A percentile compares a stretch with the other conserved stretches of the same genome.
phyloP scores from a whole-genome alignment of 2,888 invertebrate genomes.

The Trissonchulus sp. region DNA sequence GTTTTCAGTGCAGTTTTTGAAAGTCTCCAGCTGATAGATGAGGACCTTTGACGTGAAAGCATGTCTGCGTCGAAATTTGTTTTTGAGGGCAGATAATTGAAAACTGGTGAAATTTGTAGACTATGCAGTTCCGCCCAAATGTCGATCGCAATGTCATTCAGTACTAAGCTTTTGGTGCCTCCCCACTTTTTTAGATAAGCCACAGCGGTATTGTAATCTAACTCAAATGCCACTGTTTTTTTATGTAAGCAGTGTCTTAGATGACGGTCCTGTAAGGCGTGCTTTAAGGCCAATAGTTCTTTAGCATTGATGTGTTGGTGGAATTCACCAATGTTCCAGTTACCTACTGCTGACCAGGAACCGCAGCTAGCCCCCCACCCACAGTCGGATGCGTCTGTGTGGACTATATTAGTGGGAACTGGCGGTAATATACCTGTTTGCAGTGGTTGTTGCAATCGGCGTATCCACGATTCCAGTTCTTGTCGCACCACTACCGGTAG shows the following conservation, averaged over 20 bases:
- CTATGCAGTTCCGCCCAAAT: background rate
- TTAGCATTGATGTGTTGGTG: background rate
- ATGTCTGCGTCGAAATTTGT: background rate
- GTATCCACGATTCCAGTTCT: background rate
- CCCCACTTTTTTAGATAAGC: background rate
- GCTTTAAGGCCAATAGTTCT: background rate
- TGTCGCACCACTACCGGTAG: background rate
- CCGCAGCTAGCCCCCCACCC: background rate
- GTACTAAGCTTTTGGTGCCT: background rate
- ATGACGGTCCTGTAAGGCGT: too few species aligned
- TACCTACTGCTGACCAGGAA: background rate
- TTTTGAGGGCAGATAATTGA: background rate
- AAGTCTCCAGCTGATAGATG: background rate
- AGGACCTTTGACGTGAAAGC: background rate
- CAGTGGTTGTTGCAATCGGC: background rate
- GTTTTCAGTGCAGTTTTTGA: background rate
- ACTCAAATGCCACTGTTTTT: background rate
- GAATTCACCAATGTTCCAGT: background rate
- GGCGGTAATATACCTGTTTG: background rate
- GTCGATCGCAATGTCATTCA: background rate
- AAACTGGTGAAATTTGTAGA: background rate
- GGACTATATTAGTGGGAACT: background rate
- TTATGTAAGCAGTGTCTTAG: too few species aligned
- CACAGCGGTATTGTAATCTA: background rate
- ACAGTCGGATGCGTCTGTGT: background rate